Evolutionary conservation across 2,113 vertebrate genomes (phyloP).

Genomic region (Alces alces): DNA sequence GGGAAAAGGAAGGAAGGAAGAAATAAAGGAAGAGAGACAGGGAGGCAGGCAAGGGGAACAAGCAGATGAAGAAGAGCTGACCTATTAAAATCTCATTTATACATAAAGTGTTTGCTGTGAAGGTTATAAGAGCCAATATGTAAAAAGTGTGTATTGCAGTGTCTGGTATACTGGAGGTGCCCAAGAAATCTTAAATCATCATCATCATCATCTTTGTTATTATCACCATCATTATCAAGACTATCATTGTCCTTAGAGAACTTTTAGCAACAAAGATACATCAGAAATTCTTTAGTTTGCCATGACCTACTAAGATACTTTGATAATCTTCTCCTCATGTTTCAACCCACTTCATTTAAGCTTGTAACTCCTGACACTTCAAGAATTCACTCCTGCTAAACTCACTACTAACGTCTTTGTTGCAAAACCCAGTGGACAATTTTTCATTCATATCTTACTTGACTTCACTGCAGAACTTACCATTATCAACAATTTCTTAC

Average conservation of each 20-base stretch:
- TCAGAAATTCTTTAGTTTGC: neutral
- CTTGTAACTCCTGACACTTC: neutral
- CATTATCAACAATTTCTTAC: neutral
- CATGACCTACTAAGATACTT: neutral
- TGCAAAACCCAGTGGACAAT: neutral
- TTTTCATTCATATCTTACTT: neutral
- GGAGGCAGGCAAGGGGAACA: neutral
- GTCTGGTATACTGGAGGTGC: neutral
- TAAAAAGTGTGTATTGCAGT: neutral
- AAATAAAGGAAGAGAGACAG: neutral
- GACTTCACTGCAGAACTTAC: neutral
- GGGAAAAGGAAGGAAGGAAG: neutral
- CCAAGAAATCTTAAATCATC: neutral
- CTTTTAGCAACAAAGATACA: neutral
- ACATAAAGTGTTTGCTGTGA: neutral
- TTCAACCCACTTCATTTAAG: neutral
- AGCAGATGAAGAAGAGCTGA: neutral
- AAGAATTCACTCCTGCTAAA: neutral
- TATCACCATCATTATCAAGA: neutral
- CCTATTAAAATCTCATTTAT: neutral
- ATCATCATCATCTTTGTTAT: neutral
- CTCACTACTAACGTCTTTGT: neutral
- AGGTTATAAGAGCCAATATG: neutral
- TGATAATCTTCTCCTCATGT: neutral
- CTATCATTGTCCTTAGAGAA: neutral